Percentiles rank a stretch among this genome's conserved stretches.
Conservation (phyloP, 2,797 vertebrate species). For the Cryptoprocta ferox region DNA sequence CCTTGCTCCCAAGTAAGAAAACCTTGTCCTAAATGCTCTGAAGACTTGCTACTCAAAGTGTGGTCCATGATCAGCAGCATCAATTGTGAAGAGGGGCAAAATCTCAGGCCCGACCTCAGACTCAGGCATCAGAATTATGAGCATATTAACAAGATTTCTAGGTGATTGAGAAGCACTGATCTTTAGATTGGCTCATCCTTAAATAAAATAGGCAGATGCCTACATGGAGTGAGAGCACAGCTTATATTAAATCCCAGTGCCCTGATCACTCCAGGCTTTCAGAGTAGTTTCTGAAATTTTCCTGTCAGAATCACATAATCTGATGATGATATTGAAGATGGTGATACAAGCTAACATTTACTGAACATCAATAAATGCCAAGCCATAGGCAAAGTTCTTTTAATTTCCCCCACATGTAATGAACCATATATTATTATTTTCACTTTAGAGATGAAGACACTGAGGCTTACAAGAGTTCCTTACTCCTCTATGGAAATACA, state of each 20-base stretch:
- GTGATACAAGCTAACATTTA: neutral
- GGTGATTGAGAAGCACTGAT: neutral
- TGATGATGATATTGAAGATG: neutral
- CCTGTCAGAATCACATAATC: neutral
- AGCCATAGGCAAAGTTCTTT: neutral
- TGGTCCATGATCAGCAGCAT: neutral
- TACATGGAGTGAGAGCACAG: neutral
- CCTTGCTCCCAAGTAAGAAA: slow-evolving; percentile 13
- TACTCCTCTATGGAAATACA: neutral
- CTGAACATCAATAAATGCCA: neutral
- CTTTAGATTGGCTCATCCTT: neutral
- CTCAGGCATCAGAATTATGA: neutral
- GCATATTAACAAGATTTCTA: neutral
- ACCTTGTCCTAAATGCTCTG: neutral
- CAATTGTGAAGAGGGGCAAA: neutral
- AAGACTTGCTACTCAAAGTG: neutral
- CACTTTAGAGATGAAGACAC: neutral
- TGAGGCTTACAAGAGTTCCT: neutral
- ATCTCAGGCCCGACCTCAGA: neutral
- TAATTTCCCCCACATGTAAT: neutral
- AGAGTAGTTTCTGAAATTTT: neutral
- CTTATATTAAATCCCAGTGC: neutral
- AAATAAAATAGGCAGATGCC: neutral
- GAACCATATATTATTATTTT: neutral
- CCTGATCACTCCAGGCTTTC: neutral